Base-by-base conservation (phyloP, 2,888 invertebrate genomes). In the Ypsolopha sequella region DNA sequence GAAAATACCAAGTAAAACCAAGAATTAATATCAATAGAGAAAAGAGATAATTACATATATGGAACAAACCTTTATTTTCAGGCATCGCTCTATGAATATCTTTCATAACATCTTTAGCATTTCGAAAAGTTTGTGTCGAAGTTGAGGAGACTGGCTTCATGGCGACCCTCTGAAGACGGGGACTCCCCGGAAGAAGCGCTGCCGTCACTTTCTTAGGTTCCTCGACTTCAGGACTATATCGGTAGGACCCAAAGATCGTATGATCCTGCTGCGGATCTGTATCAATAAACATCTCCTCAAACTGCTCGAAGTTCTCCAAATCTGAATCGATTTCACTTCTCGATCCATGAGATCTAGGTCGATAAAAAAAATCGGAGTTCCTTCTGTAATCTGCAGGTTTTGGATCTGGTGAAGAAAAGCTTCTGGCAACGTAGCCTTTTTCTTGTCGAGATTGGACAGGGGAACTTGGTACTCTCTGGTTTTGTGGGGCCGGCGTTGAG, bases 281-380 rank as follows among this genome's bases (percentile, higher is more conserved):
- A 55, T 86, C 85, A n/a, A 86, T 63, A 33, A 85, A 75, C 43
- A 74, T 72, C 52, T 84, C 84, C 52, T 82, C 81, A 41, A 85
- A 81, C 52, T 76, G 77, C 55, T 85, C 85, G 53, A 78, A 84
- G 51, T 76, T 80, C 48, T 85, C 84, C 14, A 80, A 67, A 61
- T 86, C 86, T 0, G 80, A 77, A 52, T 86, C 85, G 9, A 85
- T 55, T 57, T 85, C 85, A 51, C 68, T 74, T 58, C 78, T 70
- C 0, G 82, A 80, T 1, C 77, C 78, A 34, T 80, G 76, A 34
- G 65, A 60, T 57, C 74, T 77, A 0, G 81, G 76, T 54, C 74
- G 66, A 53, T 74, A 78, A 55, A 75, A 75, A 0, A 77, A 75
- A 55, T 81, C 84, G 1, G 77, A 78, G 59, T 76, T 80, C 41